Evolutionary conservation across 1,140 invertebrate species (phyloP).

Genomic region (Drosophila parabipectinata): DNA sequence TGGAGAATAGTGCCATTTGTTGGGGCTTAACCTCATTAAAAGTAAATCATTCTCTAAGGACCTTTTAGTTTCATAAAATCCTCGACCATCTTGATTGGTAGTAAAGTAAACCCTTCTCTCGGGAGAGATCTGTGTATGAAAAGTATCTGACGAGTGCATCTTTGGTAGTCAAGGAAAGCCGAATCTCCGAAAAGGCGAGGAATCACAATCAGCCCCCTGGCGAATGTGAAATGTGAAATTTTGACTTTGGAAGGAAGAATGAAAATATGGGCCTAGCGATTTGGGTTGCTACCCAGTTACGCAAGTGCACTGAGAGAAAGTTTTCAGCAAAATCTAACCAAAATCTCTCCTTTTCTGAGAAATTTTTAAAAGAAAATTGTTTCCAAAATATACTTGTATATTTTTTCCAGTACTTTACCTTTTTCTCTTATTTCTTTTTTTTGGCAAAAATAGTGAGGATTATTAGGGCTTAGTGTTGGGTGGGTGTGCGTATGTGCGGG

Average conservation of each 20-base stretch:
- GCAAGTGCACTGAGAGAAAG: conserved; percentile 5
- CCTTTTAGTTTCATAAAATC: conserved; percentile 18
- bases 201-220: conserved; percentile 19
- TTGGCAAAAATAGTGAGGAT: conserved; percentile 69
- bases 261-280: conserved; percentile 17
- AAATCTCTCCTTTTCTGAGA: background rate
- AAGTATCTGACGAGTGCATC: conserved; percentile 18
- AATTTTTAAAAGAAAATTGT: background rate
- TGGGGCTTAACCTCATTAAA: conserved; percentile 29
- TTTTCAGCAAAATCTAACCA: too few species aligned
- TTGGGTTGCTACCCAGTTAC: conserved; percentile 27
- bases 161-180: conserved; percentile 28
- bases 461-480: conserved; percentile 69
- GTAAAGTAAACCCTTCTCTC: conserved; percentile 14
- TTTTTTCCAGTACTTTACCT: conserved; percentile 21
- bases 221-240: conserved; percentile 37
- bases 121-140: conserved; percentile 13
- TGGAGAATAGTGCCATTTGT: conserved; percentile 25
- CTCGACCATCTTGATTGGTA: conserved; percentile 20
- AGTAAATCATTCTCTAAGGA: conserved; percentile 33
- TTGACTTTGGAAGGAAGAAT: conserved; percentile 16
- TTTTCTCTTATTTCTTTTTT: conserved; percentile 11
- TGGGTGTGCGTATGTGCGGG: conserved; percentile 31
- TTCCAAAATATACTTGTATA: background rate
- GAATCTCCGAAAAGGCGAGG: background rate